A percentile compares a stretch with the other conserved stretches of the same genome.
These are phyloP conservation scores for Podilymbus podiceps DNA, from an alignment of 2,113 vertebrate genomes.

Conservation along the genomic window DNA sequence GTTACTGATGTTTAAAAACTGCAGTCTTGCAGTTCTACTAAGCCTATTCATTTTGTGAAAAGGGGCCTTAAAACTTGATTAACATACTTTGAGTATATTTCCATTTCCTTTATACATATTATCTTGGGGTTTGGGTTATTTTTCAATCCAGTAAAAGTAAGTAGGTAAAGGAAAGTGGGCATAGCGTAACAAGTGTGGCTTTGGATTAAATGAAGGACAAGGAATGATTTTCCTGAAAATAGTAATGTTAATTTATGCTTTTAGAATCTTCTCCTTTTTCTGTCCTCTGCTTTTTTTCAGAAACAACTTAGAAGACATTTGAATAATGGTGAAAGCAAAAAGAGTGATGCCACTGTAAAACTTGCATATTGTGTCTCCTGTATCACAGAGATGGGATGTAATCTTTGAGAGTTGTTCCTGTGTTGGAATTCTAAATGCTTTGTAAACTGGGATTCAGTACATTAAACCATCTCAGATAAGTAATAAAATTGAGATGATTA, in stretches of 20 bases:
- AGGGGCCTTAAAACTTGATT: background rate
- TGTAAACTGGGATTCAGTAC: background rate
- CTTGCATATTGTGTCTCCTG: background rate
- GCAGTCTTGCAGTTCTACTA: background rate
- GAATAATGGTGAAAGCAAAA: background rate
- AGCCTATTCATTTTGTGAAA: background rate
- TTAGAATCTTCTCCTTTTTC: background rate
- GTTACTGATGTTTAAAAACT: background rate
- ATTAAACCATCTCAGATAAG: background rate
- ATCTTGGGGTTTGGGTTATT: background rate
- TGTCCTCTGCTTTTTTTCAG: background rate
- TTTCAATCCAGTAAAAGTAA: background rate
- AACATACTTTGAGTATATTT: background rate
- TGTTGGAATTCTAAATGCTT: background rate
- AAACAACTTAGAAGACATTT: background rate
- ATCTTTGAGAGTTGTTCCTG: background rate
- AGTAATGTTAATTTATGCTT: background rate
- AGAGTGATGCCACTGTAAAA: background rate
- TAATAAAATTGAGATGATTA: conserved; percentile 28
- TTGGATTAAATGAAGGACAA: background rate
- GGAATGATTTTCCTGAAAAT: background rate
- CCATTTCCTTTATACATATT: background rate
- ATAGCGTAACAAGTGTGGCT: background rate
- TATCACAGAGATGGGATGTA: background rate
- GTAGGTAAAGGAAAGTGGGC: background rate